Percentiles rank a stretch among this genome's conserved stretches.
Conservation (phyloP, 1,140 invertebrate species). For the Euura saliciscinereae region DNA sequence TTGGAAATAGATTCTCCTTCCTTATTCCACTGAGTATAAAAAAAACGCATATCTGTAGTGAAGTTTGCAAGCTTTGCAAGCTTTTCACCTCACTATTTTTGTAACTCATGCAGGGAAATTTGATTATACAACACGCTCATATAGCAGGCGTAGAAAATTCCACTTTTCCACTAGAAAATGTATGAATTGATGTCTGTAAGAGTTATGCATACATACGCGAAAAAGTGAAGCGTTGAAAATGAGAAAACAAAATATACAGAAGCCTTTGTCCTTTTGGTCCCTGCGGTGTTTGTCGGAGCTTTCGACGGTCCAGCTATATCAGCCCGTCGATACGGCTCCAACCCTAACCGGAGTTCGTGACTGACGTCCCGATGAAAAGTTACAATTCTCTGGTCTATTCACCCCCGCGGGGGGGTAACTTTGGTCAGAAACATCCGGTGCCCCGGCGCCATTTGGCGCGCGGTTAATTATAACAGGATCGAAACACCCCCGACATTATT, state of each 20-base stretch:
- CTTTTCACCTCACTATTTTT: too few species aligned
- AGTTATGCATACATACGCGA: too few species aligned
- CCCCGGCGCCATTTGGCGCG: not conserved
- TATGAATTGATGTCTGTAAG: too few species aligned
- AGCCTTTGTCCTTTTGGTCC: not conserved
- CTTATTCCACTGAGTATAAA: too few species aligned
- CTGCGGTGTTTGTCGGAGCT: not conserved
- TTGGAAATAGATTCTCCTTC: not conserved
- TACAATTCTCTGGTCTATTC: not conserved
- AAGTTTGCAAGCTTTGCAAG: too few species aligned
- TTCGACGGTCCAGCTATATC: not conserved
- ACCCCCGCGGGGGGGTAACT: not conserved
- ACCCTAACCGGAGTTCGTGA: not conserved
- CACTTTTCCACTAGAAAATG: too few species aligned
- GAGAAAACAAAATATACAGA: not conserved
- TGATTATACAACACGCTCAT: too few species aligned
- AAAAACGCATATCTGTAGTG: too few species aligned
- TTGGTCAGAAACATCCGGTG: not conserved
- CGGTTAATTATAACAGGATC: not conserved
- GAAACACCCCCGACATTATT: not conserved
- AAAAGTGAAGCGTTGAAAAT: not conserved
- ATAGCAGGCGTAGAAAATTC: too few species aligned
- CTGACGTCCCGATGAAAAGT: not conserved
- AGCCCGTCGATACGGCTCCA: not conserved
- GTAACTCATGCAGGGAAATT: too few species aligned